phyloP scores from a whole-genome alignment of 2,797 vertebrate genomes.

The Pangasius macronema region DNA sequence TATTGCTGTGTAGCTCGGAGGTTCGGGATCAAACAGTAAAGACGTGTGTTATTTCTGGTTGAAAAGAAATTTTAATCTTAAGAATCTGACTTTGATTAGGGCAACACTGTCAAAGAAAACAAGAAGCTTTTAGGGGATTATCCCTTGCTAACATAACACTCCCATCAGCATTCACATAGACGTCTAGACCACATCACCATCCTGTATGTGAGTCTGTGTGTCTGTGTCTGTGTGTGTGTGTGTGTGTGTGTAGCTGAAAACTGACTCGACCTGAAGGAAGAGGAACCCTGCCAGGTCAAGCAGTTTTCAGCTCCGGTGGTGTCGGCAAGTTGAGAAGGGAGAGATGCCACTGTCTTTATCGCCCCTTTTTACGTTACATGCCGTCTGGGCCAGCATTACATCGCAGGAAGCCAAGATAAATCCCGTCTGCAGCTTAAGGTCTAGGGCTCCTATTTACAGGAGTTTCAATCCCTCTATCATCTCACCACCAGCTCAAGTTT shows the following conservation, averaged over 20 bases:
- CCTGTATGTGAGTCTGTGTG: constrained; percentile 32
- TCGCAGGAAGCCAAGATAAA: constrained; percentile 50
- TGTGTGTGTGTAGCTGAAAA: constrained; percentile 32
- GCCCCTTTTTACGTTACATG: constrained; percentile 48
- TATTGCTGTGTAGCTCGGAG: background rate
- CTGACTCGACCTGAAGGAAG: constrained; percentile 20
- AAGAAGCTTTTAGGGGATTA: constrained; percentile 32
- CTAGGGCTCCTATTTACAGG: constrained; percentile 32
- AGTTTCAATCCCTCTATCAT: constrained; percentile 16
- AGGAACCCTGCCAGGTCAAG: constrained; percentile 54
- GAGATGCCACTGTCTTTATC: constrained; percentile 49
- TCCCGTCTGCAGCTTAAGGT: constrained; percentile 44
- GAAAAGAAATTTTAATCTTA: background rate
- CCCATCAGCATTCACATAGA: background rate
- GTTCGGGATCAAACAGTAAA: background rate
- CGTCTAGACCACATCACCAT: background rate
- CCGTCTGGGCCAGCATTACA: constrained; percentile 42
- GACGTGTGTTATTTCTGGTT: constrained; percentile 17
- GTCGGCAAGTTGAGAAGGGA: constrained; percentile 53
- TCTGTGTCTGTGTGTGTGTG: constrained; percentile 42
- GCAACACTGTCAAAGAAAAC: constrained; percentile 30
- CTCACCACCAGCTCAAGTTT: constrained; percentile 24
- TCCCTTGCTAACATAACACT: constrained; percentile 16
- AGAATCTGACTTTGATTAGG: constrained; percentile 14
- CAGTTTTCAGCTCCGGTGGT: constrained; percentile 51